Evolutionary conservation across 2,113 vertebrate genomes (phyloP), one percentile per base, ranked within the genome.

Genomic region (Mirza zaza): DNA sequence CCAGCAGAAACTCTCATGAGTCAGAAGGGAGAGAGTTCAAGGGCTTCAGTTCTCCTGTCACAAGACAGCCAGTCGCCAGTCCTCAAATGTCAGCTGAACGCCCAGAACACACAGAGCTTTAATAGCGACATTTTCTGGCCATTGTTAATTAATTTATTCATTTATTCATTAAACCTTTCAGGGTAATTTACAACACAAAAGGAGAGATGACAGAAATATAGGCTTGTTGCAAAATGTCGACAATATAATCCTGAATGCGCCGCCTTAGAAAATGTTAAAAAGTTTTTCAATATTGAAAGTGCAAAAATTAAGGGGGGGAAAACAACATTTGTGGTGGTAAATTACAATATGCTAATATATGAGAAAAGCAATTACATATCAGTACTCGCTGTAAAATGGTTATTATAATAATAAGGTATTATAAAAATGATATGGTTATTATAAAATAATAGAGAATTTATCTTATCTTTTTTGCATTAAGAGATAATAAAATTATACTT

Each of bases 371-470:
- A 93, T 88, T 55, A 77, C 17, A 27, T 89, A 75, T 83, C 95
- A 63, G 63, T 95, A 68, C 65, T 73, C 63, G 65, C 91, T 17
- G 18, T 45, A 42, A 79, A 93, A 71, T 55, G 61, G 39, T 94
- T 95, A 73, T 95, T 84, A 91, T 70, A 83, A 52, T 34, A 67
- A 34, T 39, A 25, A 32, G 34, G 86, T 21, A 85, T 97, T 94
- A 95, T 85, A 86, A 96, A 97, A 89, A 70, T 83, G 91, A 97
- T 59, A 93, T 10, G 23, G 85, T 89, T 87, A 77, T 96, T 95
- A 87, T 79, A 93, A 96, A 97, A 96, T 94, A 96, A 94, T 71
- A 90, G 83, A 92, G 67, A 95, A 93, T 95, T 92, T 83, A 90
- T 89, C 91, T 95, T 76, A 85, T 85, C 71, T 95, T 87, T 92